phyloP scores from a whole-genome alignment of 2,113 vertebrate species.

The Brachypteracias leptosomus region DNA sequence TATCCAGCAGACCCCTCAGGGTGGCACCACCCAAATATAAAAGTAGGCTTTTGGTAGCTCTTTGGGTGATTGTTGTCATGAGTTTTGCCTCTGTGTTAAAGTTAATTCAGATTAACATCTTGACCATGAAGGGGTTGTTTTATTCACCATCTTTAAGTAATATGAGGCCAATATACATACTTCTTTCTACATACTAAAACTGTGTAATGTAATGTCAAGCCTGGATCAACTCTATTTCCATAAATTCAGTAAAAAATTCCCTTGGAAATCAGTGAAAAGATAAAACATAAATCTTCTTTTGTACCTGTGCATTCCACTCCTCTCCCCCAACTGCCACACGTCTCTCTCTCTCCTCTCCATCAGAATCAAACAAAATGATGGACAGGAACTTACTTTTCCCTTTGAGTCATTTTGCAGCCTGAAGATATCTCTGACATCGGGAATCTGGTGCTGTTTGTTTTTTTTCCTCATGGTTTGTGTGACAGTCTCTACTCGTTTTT shows the following conservation, averaged over 20 bases:
- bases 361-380: not conserved
- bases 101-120: not conserved
- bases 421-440: slow-evolving; percentile 96
- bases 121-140: not conserved
- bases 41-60: not conserved
- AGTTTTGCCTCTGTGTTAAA: not conserved
- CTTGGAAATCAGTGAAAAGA: not conserved
- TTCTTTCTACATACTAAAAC: not conserved
- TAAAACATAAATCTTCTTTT: not conserved
- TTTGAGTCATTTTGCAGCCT: slow-evolving; percentile 72
- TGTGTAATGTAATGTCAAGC: not conserved
- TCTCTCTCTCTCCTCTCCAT: not conserved
- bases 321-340: rapidly evolving
- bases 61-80: not conserved
- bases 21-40: not conserved
- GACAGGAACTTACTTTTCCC: slow-evolving; percentile 72
- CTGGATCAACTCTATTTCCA: not conserved
- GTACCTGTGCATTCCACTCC: not conserved
- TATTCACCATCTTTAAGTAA: not conserved
- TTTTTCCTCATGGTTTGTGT: slow-evolving; percentile 90
- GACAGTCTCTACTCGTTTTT: slow-evolving; percentile 84
- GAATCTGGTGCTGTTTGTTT: slow-evolving; percentile 89
- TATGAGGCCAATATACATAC: not conserved
- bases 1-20: not conserved
- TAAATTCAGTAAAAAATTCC: not conserved